Conservation (phyloP, 1,140 invertebrate species). For the Tachypleus tridentatus region DNA sequence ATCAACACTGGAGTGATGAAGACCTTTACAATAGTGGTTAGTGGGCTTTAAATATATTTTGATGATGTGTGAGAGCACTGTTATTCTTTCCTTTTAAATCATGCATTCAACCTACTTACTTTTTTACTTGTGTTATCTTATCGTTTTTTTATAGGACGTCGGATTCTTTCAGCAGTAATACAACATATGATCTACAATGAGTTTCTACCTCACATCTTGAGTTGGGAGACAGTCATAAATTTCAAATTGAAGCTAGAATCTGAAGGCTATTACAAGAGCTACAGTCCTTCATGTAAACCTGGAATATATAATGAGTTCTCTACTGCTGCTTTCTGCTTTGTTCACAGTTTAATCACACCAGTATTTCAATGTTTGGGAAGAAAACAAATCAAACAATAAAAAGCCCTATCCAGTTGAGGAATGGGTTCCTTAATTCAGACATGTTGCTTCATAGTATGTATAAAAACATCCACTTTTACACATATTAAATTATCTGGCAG, state of each 20-base stretch:
- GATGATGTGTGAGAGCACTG: not conserved
- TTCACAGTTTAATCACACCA: slow-evolving; percentile 81
- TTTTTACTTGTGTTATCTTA: too few species aligned
- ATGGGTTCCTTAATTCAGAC: slow-evolving; percentile 92
- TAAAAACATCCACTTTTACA: too few species aligned
- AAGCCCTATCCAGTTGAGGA: slow-evolving; percentile 63
- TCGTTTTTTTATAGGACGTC: slow-evolving; percentile 26
- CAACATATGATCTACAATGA: slow-evolving; percentile 92
- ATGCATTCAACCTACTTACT: too few species aligned
- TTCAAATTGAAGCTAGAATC: slow-evolving; percentile 70
- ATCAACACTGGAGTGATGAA: slow-evolving; percentile 71
- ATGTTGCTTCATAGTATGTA: slow-evolving; percentile 51
- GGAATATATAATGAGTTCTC: slow-evolving; percentile 90
- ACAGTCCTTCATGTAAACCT: slow-evolving; percentile 82
- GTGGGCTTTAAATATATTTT: not conserved
- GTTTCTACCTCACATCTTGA: slow-evolving; percentile 87
- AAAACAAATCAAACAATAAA: slow-evolving; percentile 54
- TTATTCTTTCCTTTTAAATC: slow-evolving; percentile 5
- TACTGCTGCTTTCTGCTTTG: slow-evolving; percentile 66
- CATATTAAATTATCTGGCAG: too few species aligned
- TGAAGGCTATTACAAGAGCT: slow-evolving; percentile 81
- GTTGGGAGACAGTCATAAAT: slow-evolving; percentile 73
- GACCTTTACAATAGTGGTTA: not conserved
- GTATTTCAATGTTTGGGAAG: slow-evolving; percentile 71
- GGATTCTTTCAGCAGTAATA: slow-evolving; percentile 71